Percentiles rank a stretch among this genome's conserved stretches.
Conservation (phyloP, 1,140 invertebrate species). For the Ceratina australensis region DNA sequence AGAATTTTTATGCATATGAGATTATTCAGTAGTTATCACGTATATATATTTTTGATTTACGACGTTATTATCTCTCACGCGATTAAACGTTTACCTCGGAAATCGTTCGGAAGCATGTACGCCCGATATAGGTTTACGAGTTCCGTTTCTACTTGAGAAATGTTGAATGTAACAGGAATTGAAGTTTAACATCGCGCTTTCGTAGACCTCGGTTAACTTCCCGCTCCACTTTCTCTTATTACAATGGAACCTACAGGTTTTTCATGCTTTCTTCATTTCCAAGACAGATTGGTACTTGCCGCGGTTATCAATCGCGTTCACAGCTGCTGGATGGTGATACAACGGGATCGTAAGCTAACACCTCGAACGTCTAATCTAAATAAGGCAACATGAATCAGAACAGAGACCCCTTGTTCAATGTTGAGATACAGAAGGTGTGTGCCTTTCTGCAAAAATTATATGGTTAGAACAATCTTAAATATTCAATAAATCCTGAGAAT, state of each 20-base stretch:
- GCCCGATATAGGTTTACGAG: neutral
- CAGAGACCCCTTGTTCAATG: too few relatives aligned
- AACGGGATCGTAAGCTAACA: too few relatives aligned
- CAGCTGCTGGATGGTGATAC: neutral
- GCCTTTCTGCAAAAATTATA: too few relatives aligned
- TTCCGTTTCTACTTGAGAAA: constrained; percentile 23
- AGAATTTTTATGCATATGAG: too few relatives aligned
- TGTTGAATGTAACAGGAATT: constrained; percentile 40
- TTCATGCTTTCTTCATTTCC: constrained; percentile 60
- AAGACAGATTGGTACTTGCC: constrained; percentile 58
- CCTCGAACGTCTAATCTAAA: too few relatives aligned
- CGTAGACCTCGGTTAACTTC: constrained; percentile 57
- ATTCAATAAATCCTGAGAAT: too few relatives aligned
- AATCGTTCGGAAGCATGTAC: neutral
- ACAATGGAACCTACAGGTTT: constrained; percentile 63
- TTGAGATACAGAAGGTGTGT: too few relatives aligned
- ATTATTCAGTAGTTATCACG: too few relatives aligned
- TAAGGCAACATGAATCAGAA: too few relatives aligned
- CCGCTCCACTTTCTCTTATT: constrained; percentile 66
- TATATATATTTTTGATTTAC: neutral
- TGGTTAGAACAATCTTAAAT: too few relatives aligned
- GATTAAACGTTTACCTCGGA: neutral
- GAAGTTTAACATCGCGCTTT: constrained; percentile 45
- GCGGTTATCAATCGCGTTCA: constrained; percentile 22
- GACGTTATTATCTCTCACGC: neutral